Conservation (phyloP, 2,113 vertebrate species). For the Vulpes vulpes region DNA sequence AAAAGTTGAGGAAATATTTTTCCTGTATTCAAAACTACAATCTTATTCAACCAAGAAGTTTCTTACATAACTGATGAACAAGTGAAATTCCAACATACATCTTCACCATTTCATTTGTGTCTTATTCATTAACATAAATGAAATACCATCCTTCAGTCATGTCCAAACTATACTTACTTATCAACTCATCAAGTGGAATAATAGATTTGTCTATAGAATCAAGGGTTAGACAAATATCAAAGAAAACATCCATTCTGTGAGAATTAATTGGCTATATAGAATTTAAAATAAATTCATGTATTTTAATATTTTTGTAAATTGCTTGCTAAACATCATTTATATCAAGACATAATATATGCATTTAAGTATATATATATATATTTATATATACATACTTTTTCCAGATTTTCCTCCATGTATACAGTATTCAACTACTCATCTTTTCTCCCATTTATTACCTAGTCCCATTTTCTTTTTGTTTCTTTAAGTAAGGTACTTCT, state of each 20-base stretch:
- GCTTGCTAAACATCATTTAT: neutral
- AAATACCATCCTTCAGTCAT: neutral
- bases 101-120: neutral
- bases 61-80: neutral
- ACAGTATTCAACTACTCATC: neutral
- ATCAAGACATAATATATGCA: neutral
- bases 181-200: neutral
- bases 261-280: neutral
- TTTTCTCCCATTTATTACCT: neutral
- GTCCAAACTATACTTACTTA: neutral
- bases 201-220: neutral
- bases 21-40: neutral
- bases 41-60: neutral
- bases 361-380: neutral
- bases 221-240: neutral
- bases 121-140: neutral
- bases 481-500: neutral
- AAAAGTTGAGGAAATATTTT: conserved; percentile 43
- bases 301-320: conserved; percentile 5
- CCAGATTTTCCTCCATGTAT: neutral
- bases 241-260: conserved; percentile 13
- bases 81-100: neutral
- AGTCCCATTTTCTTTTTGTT: neutral
- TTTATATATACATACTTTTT: neutral
- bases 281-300: neutral